Evolutionary conservation across 2,113 vertebrate genomes (phyloP), one percentile per base, ranked within the genome.

Genomic region (Myrmophylax atrothorax): DNA sequence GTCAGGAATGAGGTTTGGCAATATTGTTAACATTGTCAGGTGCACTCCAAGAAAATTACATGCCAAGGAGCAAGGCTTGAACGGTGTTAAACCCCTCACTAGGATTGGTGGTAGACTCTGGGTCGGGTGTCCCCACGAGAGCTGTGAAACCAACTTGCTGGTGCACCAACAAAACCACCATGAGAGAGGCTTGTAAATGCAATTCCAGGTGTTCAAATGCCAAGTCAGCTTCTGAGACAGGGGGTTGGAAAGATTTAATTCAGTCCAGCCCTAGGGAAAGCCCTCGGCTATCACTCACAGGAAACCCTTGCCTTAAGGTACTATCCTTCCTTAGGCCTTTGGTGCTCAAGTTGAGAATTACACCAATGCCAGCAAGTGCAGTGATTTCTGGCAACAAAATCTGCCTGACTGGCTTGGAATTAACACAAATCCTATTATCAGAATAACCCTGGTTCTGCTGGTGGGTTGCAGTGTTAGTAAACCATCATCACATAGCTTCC

Each of bases 391-490:
- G 5, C 50, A 73, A 50, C 26, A 83, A 59, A 72, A 63, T 53
- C 23, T 62, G 31, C 2, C 0, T 73, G 42, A 3, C 38, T 11
- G 0, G 10, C 0, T 1, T 35, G 20, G 33, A 93, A 87, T 66
- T 3, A 10, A 17, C 22, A 55, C 18, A 67, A 12, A 50, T 24
- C 3, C 9, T 49, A 3, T 56, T 28, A 60, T 40, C n/a, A 69
- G 52, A 82, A n/a, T n/a, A n/a, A 50, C 22, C 67, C n/a, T 80
- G 33, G 10, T 69, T 90, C n/a, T 77, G 40, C 15, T 46, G 20
- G 10, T 52, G 46, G 16, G 19, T 38, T 60, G 63, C 19, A 17
- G 19, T 46, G n/a, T 66, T 68, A 56, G 55, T 40, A 76, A 90
- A 55, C 38, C 40, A 46, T 33, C 20, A 50, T 49, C 9, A 18